Conservation (phyloP, 1,140 invertebrate species). For the Drosophila kepulauana region DNA sequence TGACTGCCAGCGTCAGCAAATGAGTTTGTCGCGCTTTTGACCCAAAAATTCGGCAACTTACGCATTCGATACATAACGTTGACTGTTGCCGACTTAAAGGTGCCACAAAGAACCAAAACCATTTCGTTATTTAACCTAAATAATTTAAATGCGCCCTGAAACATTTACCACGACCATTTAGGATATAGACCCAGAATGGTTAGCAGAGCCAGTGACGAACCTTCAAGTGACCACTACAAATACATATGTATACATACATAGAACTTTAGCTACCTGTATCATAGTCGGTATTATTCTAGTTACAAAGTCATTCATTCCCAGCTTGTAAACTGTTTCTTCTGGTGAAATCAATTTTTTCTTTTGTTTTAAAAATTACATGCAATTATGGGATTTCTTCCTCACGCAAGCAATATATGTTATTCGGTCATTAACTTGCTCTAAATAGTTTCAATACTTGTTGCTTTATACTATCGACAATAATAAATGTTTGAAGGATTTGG, state of each 20-base stretch:
- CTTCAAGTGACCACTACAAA: constrained; percentile 71
- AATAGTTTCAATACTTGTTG: neutral
- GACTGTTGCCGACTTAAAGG: constrained; percentile 36
- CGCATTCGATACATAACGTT: neutral
- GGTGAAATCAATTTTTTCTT: constrained; percentile 49
- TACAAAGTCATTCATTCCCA: constrained; percentile 6
- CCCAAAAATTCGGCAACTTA: constrained; percentile 34
- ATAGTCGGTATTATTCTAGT: constrained; percentile 10
- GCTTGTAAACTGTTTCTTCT: constrained; percentile 3
- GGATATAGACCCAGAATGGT: constrained; percentile 6
- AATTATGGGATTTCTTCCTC: neutral
- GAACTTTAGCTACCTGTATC: neutral
- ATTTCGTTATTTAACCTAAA: constrained; percentile 67
- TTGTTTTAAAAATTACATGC: constrained; percentile 1
- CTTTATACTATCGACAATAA: neutral
- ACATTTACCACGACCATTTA: constrained; percentile 30
- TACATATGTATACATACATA: constrained; percentile 4
- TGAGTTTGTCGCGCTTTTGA: constrained; percentile 35
- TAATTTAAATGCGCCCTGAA: constrained; percentile 65
- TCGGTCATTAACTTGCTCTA: neutral
- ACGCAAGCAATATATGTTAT: neutral
- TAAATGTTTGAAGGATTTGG: neutral
- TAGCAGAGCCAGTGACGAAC: constrained; percentile 43
- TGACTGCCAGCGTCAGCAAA: constrained; percentile 19
- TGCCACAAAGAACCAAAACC: constrained; percentile 30